Percentiles rank a stretch among this genome's conserved stretches.
phyloP scores from a whole-genome alignment of 2,113 vertebrate genomes.

The Mormyrus iriodes region DNA sequence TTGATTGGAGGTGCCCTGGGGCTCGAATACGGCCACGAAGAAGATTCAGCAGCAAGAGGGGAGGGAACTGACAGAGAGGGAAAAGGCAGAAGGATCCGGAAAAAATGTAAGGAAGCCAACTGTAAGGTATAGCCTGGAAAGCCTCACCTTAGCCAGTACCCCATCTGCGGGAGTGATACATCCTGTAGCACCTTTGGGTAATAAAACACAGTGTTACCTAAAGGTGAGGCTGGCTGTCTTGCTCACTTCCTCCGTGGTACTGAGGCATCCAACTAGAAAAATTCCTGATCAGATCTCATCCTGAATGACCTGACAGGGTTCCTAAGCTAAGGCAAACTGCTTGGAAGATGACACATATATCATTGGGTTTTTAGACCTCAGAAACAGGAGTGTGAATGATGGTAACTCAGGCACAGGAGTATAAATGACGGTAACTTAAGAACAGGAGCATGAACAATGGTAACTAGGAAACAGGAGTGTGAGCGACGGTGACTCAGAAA shows the following conservation, averaged over 20 bases:
- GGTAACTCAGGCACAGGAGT: background rate
- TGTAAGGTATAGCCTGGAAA: background rate
- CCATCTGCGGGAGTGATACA: background rate
- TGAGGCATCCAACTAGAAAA: background rate
- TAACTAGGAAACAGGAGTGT: background rate
- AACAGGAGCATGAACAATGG: background rate
- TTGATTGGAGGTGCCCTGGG: slow-evolving; percentile 19
- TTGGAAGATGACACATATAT: background rate
- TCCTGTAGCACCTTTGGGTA: background rate
- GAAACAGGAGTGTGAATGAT: background rate
- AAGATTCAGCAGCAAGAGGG: background rate
- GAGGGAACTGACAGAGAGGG: background rate
- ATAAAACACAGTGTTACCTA: background rate
- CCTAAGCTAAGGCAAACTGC: background rate
- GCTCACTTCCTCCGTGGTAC: background rate
- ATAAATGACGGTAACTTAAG: background rate
- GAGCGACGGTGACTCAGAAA: background rate
- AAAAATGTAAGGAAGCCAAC: background rate
- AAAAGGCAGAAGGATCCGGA: background rate
- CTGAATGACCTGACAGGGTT: background rate
- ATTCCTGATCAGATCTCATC: background rate
- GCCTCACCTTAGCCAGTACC: background rate
- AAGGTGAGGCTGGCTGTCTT: background rate
- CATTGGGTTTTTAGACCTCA: background rate
- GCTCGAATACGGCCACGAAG: background rate